These are phyloP conservation scores for Ceyx melanurus DNA, from an alignment of 2,113 vertebrate genomes.

Conservation along the genomic window DNA sequence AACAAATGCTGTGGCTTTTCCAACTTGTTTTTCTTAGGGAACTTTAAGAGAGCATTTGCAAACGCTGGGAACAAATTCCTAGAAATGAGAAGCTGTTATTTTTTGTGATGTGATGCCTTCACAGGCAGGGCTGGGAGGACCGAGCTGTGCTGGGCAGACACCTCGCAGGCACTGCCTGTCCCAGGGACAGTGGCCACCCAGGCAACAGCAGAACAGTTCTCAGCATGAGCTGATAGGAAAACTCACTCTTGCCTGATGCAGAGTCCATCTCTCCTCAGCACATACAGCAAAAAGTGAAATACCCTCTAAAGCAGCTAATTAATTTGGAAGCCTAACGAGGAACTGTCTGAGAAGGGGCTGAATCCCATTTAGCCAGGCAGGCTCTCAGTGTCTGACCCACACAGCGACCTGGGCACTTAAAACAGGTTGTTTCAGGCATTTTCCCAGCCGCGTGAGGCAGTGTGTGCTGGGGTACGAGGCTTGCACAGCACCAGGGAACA, in stretches of 20 bases:
- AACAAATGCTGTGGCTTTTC: constrained; percentile 43
- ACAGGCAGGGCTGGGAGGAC: not conserved
- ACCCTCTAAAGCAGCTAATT: not conserved
- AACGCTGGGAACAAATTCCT: constrained; percentile 23
- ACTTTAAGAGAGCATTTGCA: not conserved
- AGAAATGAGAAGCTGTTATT: constrained; percentile 27
- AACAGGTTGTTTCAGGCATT: not conserved
- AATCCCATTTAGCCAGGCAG: not conserved
- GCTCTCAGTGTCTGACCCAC: not conserved
- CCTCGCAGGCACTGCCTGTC: not conserved
- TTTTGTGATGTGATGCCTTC: not conserved
- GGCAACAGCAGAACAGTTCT: not conserved
- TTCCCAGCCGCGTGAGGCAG: not conserved
- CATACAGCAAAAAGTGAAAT: rapidly evolving
- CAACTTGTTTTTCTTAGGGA: constrained; percentile 32
- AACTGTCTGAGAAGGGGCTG: not conserved
- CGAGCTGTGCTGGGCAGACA: rapidly evolving
- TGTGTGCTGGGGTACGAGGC: not conserved
- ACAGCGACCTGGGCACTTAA: not conserved
- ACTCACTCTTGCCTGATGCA: rapidly evolving
- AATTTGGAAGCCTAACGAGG: not conserved
- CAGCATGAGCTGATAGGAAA: not conserved
- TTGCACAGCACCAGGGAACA: rapidly evolving
- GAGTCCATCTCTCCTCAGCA: rapidly evolving
- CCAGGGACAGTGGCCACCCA: rapidly evolving